Conservation (phyloP, 2,113 vertebrate genomes). For the Coptodon rendalli region DNA sequence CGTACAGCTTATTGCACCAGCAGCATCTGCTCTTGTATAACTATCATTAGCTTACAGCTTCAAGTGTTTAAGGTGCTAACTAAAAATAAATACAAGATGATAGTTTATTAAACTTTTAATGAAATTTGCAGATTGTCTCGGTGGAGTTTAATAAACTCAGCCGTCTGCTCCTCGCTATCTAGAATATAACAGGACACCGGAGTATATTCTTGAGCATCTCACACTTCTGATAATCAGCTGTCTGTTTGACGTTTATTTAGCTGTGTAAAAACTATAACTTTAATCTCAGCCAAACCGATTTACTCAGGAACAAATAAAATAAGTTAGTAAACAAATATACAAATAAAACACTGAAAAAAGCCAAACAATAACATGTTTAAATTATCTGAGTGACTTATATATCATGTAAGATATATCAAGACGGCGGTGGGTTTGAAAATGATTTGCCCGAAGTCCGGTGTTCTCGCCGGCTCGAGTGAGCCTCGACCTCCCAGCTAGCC, state of each 20-base stretch:
- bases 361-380: no score
- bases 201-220: rapidly evolving
- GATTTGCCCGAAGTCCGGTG: rapidly evolving
- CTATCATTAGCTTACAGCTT: neutral
- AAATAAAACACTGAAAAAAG: no score
- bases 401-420: no score
- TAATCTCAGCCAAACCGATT: neutral
- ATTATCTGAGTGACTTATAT: rapidly evolving
- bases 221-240: neutral
- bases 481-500: no score
- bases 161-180: neutral
- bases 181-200: neutral
- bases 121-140: rapidly evolving
- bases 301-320: no score
- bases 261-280: neutral
- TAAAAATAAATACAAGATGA: neutral
- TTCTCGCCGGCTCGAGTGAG: no score
- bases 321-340: no score
- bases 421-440: no score
- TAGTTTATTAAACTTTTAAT: rapidly evolving
- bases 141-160: neutral
- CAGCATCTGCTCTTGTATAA: neutral
- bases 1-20: neutral
- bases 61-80: neutral
- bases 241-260: neutral